phyloP scores from a whole-genome alignment of 2,113 vertebrate genomes.

The Gavialis gangeticus region DNA sequence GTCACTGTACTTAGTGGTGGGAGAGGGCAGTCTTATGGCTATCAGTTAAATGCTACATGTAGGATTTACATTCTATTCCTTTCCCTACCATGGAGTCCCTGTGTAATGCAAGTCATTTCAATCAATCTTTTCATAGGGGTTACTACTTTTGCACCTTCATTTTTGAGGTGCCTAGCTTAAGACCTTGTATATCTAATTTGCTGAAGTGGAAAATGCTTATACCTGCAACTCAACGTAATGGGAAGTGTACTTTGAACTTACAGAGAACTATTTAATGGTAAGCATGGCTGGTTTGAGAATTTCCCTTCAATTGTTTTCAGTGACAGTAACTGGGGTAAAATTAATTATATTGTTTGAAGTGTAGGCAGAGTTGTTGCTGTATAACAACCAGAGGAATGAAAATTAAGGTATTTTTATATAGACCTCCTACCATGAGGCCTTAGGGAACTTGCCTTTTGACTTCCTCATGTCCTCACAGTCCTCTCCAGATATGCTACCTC shows the following conservation, averaged over 20 bases:
- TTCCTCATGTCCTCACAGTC: fast-evolving
- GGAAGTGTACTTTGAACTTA: neutral
- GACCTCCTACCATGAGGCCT: neutral
- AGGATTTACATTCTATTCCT: neutral
- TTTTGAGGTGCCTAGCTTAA: neutral
- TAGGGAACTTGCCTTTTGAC: neutral
- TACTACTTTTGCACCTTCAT: neutral
- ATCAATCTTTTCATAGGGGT: neutral
- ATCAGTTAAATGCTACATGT: neutral
- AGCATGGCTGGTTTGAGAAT: neutral
- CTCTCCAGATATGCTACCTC: neutral
- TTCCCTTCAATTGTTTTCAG: neutral
- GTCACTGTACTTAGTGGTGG: neutral
- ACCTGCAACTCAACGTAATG: neutral
- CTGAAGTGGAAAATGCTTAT: neutral
- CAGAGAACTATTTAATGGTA: neutral
- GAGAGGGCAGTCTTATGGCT: neutral
- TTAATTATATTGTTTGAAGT: neutral
- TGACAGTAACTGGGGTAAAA: neutral
- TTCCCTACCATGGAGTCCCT: neutral
- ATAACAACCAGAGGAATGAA: neutral
- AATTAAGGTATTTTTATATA: neutral
- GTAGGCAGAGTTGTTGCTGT: neutral
- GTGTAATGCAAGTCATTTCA: neutral
- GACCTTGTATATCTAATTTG: neutral